Base-by-base conservation (phyloP, 1,140 invertebrate species). In the Araneus ventricosus region DNA sequence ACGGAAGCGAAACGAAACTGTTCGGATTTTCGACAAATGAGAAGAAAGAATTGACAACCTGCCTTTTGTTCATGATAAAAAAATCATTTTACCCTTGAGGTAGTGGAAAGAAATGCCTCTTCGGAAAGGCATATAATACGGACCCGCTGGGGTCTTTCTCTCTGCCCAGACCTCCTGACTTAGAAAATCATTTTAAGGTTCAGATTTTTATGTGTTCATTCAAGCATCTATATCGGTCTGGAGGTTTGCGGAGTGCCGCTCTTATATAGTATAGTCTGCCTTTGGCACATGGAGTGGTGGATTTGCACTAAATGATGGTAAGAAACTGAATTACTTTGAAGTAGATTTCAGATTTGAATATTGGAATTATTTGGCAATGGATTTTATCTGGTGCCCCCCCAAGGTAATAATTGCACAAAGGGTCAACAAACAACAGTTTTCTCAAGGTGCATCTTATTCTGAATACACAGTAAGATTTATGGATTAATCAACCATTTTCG, bases 61-160 rank as follows among this genome's bases (percentile, higher is more conserved):
- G 85, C 85, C 85, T 87, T 59, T 87, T 87, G 85, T 57, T 57
- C 57, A 87, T 87, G n/a, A n/a, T n/a, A n/a, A n/a, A n/a, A 87
- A 87, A 87, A 87, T 87, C 84, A 86, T 84, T n/a, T 45, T 84
- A 41, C 45, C 39, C 45, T 84, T 45, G n/a, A 84, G 82, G 39
- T 45, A 52, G 39, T 84, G 82, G n/a, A 84, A 45, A 57, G 82
- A 37, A 67, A 52, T 17, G 0, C 59, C 24, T 22, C 27, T 17
- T 22, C 30, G 8, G 30, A 30, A 20, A 75, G 30, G 34, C 14
- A 34, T 34, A 37, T 30, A 34, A 37, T 37, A 34, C 34, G 59
- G 59, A n/a, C 6, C 24, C 59, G 24, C 63, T 67, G 63, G 7
- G 63, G n/a, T 14, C 27, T 67, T 63, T 75, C 37, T 75, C 37